Conservation (phyloP, 2,797 vertebrate species). For the Phalloptychus januarius region DNA sequence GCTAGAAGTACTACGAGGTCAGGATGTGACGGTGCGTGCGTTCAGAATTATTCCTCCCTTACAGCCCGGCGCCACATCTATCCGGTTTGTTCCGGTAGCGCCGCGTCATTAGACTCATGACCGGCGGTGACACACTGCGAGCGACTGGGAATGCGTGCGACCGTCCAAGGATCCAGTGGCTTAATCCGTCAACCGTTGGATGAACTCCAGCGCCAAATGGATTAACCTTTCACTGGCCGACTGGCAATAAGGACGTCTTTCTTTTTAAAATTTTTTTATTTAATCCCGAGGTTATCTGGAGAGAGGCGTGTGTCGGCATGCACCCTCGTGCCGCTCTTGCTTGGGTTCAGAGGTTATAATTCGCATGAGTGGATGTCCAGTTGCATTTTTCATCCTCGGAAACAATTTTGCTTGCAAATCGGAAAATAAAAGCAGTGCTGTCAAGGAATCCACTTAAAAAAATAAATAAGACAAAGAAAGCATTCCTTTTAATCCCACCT, state of each 20-base stretch:
- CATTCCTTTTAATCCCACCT: constrained; percentile 43
- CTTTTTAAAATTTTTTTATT: constrained; percentile 12
- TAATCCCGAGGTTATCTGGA: neutral
- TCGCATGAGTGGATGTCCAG: neutral
- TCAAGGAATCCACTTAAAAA: constrained; percentile 18
- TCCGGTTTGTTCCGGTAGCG: constrained; percentile 19
- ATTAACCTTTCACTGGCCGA: constrained; percentile 59
- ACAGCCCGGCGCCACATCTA: neutral
- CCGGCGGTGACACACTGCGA: neutral
- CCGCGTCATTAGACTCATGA: constrained; percentile 15
- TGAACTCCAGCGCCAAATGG: constrained; percentile 61
- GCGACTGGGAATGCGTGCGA: constrained; percentile 17
- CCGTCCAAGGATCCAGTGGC: constrained; percentile 42
- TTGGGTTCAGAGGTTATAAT: constrained; percentile 28
- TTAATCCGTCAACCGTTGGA: constrained; percentile 64
- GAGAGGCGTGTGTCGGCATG: neutral
- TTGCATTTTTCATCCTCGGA: neutral
- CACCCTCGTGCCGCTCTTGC: neutral
- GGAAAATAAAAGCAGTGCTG: constrained; percentile 38
- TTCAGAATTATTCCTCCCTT: constrained; percentile 6
- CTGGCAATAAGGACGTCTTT: constrained; percentile 46
- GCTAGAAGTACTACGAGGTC: too few species aligned
- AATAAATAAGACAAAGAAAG: constrained; percentile 15
- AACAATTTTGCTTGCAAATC: constrained; percentile 15
- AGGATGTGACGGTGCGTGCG: neutral